These are phyloP conservation scores for Stenolophus ochropezus DNA, from an alignment of 2,888 invertebrate species.

Conservation along the genomic window DNA sequence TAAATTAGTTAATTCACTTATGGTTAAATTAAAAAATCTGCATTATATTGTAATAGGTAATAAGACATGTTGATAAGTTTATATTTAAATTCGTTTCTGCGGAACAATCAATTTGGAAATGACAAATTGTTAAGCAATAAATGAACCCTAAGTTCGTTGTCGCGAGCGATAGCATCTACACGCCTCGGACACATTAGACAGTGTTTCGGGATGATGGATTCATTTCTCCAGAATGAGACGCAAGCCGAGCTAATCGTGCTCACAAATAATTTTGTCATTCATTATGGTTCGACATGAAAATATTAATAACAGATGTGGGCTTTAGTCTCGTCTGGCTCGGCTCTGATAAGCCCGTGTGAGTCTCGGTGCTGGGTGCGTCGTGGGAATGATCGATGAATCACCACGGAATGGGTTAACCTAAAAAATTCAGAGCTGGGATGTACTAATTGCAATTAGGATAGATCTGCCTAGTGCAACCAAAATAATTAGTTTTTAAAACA, in stretches of 20 bases:
- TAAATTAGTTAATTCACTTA: no score
- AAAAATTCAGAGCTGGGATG: conserved; percentile 8
- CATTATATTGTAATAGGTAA: no score
- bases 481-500: no score
- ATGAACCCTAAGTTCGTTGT: not conserved
- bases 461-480: no score
- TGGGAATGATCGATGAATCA: conserved; percentile 33
- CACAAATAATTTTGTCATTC: conserved; percentile 56
- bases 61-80: no score
- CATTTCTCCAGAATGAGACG: conserved; percentile 14
- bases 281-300: conserved; percentile 50
- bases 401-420: conserved; percentile 2
- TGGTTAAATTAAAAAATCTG: no score
- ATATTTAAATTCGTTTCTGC: no score
- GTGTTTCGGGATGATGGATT: conserved; percentile 36
- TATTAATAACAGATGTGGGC: conserved; percentile 55
- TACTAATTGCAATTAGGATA: conserved; percentile 32
- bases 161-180: conserved; percentile 16
- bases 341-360: not conserved
- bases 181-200: conserved; percentile 43
- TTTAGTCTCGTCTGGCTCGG: not conserved
- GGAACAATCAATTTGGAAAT: not conserved
- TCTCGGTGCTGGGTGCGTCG: not conserved
- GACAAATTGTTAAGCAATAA: conserved; percentile 22
- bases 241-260: conserved; percentile 49